Base-by-base conservation (phyloP, 2,797 vertebrate species). In the Liparis tanakae region DNA sequence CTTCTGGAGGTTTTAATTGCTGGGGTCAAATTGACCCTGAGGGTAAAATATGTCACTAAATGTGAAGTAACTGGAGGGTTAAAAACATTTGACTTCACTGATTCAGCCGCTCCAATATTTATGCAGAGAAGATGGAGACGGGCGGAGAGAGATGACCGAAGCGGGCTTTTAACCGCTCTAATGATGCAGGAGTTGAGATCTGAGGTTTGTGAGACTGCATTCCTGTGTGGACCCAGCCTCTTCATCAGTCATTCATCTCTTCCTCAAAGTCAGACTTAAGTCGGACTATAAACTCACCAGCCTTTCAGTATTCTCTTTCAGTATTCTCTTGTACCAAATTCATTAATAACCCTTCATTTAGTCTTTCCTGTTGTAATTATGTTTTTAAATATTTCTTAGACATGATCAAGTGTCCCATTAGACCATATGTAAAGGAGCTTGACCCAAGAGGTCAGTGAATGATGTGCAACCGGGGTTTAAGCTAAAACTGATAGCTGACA, bases 61-160 rank as follows among this genome's bases (percentile, higher is more conserved):
- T n/a, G n/a, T n/a, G n/a, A n/a, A n/a, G n/a, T n/a, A n/a, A n/a
- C n/a, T n/a, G n/a, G n/a, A n/a, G n/a, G n/a, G n/a, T n/a, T 67
- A 59, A 84, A 80, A 80, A 76, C 63, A 67, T 85, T 55, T 76
- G 46, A 66, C 70, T 74, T 70, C 43, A 60, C 12, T 67, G 53
- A 53, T 73, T 78, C 58, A 60, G 2, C 63, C 33, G 6, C 17
- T 89, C 5, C 81, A 72, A 78, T 70, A 80, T 87, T 72, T 10
- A 79, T 79, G 60, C 61, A 54, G 59, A 48, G 25, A 48, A 18
- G 46, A n/a, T 48, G 46, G 46, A 48, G 44, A 48, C 1, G 0
- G 33, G 10, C 18, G 15, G 59, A 10, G 41, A 41, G 65, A 46
- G 67, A 73, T 55, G 41, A 50, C 36, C 39, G 64, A 67, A 30